Conservation (phyloP, 2,797 vertebrate genomes). For the Myotis pilosus region DNA sequence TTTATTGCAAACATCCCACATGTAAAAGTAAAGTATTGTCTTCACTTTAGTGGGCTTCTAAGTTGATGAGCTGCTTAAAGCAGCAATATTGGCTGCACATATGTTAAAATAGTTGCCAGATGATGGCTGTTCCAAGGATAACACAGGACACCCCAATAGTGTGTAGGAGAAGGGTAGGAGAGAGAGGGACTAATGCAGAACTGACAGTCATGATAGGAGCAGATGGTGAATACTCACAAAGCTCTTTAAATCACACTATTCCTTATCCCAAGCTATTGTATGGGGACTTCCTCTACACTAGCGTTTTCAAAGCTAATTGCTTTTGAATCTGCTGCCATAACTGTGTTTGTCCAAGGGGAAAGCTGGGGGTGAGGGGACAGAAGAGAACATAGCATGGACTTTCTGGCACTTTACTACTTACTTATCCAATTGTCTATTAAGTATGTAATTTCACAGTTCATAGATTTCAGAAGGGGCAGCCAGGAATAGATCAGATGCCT, state of each 20-base stretch:
- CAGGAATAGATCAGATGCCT: slow-evolving; percentile 53
- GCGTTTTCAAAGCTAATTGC: slow-evolving; percentile 67
- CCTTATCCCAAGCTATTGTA: slow-evolving; percentile 47
- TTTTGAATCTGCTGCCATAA: slow-evolving; percentile 49
- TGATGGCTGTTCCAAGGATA: slow-evolving; percentile 42
- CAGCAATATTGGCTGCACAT: background rate
- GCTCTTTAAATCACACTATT: background rate
- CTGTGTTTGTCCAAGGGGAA: slow-evolving; percentile 60
- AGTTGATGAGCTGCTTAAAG: slow-evolving; percentile 40
- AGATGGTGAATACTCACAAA: slow-evolving; percentile 19
- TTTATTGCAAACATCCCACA: background rate
- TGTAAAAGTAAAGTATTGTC: background rate
- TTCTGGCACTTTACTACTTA: slow-evolving; percentile 56
- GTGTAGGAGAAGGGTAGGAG: background rate
- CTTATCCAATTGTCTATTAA: slow-evolving; percentile 75
- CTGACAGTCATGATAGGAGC: slow-evolving; percentile 49
- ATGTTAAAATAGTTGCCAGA: slow-evolving; percentile 39
- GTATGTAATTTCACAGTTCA: slow-evolving; percentile 77
- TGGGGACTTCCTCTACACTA: slow-evolving; percentile 9
- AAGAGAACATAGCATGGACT: background rate
- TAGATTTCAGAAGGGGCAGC: slow-evolving; percentile 68
- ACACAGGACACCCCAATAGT: background rate
- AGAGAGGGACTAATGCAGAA: background rate
- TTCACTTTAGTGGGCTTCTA: background rate
- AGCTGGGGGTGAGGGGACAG: background rate